These are phyloP conservation scores for Drosophila gaucha DNA, from an alignment of 2,888 invertebrate species.

Conservation along the genomic window DNA sequence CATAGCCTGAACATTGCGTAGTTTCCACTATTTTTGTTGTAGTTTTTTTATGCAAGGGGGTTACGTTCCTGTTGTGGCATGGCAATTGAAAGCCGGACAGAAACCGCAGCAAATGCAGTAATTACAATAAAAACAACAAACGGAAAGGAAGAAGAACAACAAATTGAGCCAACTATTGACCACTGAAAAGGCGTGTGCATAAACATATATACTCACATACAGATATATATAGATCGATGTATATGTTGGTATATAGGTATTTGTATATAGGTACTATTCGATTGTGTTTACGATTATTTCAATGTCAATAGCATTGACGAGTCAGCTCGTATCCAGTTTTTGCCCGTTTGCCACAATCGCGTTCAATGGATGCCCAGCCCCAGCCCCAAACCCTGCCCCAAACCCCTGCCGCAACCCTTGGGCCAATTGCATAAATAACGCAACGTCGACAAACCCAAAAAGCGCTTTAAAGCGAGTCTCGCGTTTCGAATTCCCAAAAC, in stretches of 20 bases:
- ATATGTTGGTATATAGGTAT: neutral
- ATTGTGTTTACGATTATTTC: constrained; percentile 50
- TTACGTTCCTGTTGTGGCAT: constrained; percentile 33
- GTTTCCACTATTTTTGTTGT: neutral
- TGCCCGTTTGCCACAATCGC: constrained; percentile 31
- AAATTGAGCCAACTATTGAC: constrained; percentile 7
- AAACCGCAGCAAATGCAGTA: constrained; percentile 53
- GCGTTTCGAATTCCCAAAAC: constrained; percentile 50
- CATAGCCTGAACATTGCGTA: too few species aligned
- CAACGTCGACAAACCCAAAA: constrained; percentile 52
- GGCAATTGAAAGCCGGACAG: constrained; percentile 34
- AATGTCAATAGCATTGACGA: constrained; percentile 72
- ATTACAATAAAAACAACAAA: constrained; percentile 59
- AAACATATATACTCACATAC: neutral
- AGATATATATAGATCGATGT: neutral
- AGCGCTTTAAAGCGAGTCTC: constrained; percentile 10
- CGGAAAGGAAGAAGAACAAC: constrained; percentile 19
- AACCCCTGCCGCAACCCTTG: constrained; percentile 12
- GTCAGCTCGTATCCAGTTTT: constrained; percentile 61
- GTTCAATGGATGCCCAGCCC: constrained; percentile 15
- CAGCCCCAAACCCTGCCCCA: constrained; percentile 3
- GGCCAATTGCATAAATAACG: constrained; percentile 59
- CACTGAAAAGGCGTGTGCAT: constrained; percentile 1
- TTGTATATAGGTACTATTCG: constrained; percentile 17
- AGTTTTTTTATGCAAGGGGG: constrained; percentile 1